Evolutionary conservation across 2,797 vertebrate species (phyloP), one percentile per base, ranked within the genome.

Genomic region (Sternotherus odoratus): DNA sequence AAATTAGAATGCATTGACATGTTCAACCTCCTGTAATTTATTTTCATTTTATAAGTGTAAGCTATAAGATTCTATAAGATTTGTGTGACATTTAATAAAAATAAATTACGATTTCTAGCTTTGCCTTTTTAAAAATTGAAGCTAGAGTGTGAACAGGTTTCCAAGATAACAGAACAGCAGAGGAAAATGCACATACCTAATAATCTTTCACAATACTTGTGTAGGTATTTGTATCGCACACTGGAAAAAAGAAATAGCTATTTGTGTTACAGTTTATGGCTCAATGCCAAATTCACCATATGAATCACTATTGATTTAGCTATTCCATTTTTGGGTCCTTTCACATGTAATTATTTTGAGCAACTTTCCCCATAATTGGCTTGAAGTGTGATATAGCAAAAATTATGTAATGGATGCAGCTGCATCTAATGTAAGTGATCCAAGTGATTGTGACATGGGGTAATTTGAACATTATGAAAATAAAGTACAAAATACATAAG

Each of bases 361-460:
- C 88, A 79, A 78, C 7, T 51, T 87, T 79, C 77, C 94, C 89
- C 63, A 26, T 87, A 2, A 92, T 89, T 56, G n/a, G 80, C 91
- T 92, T 93, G 84, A 85, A 92, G 57, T 92, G 60, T 91, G 93
- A 94, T 39, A 56, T 80, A 46, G 82, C 79, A 91, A 36, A 69
- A 86, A 36, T 93, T 95, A 21, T 75, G 75, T 94, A 88, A 94
- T 87, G 89, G 85, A 39, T 91, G 95, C 87, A 92, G 83, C 86
- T 48, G 28, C 74, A 91, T 83, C 77, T 50, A 86, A 0, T 83
- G 48, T 79, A 89, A 93, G 72, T 86, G 83, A 88, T 50, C 28
- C 87, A 93, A 86, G 91, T 88, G 82, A 94, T 51, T 51, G 89
- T 89, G 80, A 94, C 56, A 88, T 92, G 85, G 82, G 75, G 83